Base-by-base conservation (phyloP, 2,113 vertebrate genomes). In the Phoxinus phoxinus region DNA sequence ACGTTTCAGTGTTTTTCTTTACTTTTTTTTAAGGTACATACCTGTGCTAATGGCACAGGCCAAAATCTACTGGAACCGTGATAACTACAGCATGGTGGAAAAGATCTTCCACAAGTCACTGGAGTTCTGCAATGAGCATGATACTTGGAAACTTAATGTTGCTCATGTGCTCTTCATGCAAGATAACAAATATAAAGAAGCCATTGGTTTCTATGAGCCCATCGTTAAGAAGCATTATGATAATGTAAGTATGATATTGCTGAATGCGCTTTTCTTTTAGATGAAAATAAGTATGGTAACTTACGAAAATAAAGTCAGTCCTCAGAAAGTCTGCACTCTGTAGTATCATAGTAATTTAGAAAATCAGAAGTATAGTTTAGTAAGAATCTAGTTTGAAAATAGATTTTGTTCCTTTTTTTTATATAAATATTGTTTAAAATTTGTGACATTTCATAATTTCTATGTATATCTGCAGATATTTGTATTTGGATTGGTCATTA, bases 91-190 rank as follows among this genome's bases (percentile, higher is more conserved):
- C 41, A 94, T 97, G 97, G 96, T 99, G 89, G 97, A 99, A 92
- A 98, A 98, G 94, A 97, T 98, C 80, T 99, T 99, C 93, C 96
- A 95, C 30, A 98, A 97, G 86, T 99, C 98, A 0, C 94, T 96
- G 87, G 97, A 98, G 88, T 96, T 98, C 89, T 99, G 97, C 86
- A 97, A 96, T 0, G 96, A 98, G 8, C 95, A 98, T 0, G 96
- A 99, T 71, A 96, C 97, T 8, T 99, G 97, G 98, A 98, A 96
- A 89, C 94, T 99, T 85, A 99, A 99, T 3, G 96, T 98, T 86
- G 98, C 98, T 58, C 98, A 99, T 2, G 97, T 98, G 72, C 96
- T 98, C 61, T 99, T 99, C 94, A 98, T 99, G 98, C 97, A 99
- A 87, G 96, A 96, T 90, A 96, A 94, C 93, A 99, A 98, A 61